Percentiles rank a stretch among this genome's conserved stretches.
Evolutionary conservation across 2,113 vertebrate genomes (phyloP).

Genomic region (Hippolais icterina): DNA sequence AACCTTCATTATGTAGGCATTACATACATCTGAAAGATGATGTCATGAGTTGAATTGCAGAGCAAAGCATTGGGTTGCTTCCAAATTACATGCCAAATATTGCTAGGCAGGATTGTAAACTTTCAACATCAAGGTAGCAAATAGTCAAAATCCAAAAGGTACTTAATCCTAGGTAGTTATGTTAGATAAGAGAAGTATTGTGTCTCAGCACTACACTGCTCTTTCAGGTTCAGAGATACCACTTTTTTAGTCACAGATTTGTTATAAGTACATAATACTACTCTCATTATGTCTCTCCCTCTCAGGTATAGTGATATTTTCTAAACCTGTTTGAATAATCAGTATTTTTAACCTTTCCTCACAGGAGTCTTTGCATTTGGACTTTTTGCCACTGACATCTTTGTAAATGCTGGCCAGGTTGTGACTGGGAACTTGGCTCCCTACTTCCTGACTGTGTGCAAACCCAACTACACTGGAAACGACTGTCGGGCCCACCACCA

Average conservation of each 20-base stretch:
- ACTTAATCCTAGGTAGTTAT: background rate
- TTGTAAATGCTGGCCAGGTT: constrained; percentile 96
- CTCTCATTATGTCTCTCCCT: background rate
- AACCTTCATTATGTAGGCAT: background rate
- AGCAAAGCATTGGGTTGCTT: background rate
- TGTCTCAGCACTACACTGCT: background rate
- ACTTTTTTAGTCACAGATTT: background rate
- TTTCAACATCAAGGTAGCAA: background rate
- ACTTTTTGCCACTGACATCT: constrained; percentile 98
- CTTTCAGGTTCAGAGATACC: background rate
- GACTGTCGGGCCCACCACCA: constrained; percentile 88
- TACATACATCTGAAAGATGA: background rate
- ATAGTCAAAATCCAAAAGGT: background rate
- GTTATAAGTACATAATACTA: background rate
- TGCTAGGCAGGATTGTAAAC: background rate
- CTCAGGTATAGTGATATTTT: background rate
- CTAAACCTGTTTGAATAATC: background rate
- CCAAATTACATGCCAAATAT: background rate
- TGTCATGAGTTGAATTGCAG: background rate
- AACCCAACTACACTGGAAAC: constrained; percentile 92
- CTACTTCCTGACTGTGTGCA: constrained; percentile 95
- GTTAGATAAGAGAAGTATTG: background rate
- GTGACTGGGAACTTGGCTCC: constrained; percentile 94
- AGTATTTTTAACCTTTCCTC: constrained; percentile 15
- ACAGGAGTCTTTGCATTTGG: constrained; percentile 97